Conservation (phyloP, 2,113 vertebrate species). For the Furnarius figulus region DNA sequence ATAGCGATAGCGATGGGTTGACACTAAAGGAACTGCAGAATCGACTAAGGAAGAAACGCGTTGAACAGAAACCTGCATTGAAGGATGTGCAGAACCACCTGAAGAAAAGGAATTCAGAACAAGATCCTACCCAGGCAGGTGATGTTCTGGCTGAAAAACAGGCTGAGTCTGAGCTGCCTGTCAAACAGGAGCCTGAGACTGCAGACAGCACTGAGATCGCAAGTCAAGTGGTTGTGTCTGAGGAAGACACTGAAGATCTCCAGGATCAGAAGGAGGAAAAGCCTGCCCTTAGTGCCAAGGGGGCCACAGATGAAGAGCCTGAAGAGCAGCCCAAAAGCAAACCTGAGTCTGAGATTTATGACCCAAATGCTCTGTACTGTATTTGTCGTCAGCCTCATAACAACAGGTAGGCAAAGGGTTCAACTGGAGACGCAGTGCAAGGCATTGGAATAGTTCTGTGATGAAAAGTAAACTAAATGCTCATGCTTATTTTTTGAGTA, state of each 20-base stretch:
- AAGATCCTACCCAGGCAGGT: neutral
- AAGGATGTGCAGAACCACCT: constrained; percentile 78
- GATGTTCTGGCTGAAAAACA: neutral
- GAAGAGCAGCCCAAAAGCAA: constrained; percentile 49
- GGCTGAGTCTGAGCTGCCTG: neutral
- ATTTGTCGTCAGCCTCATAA: constrained; percentile 89
- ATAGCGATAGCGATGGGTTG: constrained; percentile 86
- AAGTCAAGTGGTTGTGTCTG: constrained; percentile 55
- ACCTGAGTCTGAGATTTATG: constrained; percentile 78
- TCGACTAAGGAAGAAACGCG: constrained; percentile 66
- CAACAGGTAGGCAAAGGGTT: constrained; percentile 80
- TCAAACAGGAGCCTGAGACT: constrained; percentile 51
- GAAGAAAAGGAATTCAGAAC: constrained; percentile 51
- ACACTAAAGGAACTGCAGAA: constrained; percentile 87
- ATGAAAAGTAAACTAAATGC: neutral
- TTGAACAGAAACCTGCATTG: constrained; percentile 64
- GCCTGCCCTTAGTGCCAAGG: constrained; percentile 8
- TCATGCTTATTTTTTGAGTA: neutral
- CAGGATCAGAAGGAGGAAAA: constrained; percentile 57
- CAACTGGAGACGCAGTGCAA: neutral
- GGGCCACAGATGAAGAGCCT: neutral
- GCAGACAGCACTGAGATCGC: constrained; percentile 63
- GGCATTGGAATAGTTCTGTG: neutral
- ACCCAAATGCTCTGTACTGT: constrained; percentile 83
- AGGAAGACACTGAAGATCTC: constrained; percentile 52